phyloP scores from a whole-genome alignment of 1,140 invertebrate species.

The Drosophila santomea region DNA sequence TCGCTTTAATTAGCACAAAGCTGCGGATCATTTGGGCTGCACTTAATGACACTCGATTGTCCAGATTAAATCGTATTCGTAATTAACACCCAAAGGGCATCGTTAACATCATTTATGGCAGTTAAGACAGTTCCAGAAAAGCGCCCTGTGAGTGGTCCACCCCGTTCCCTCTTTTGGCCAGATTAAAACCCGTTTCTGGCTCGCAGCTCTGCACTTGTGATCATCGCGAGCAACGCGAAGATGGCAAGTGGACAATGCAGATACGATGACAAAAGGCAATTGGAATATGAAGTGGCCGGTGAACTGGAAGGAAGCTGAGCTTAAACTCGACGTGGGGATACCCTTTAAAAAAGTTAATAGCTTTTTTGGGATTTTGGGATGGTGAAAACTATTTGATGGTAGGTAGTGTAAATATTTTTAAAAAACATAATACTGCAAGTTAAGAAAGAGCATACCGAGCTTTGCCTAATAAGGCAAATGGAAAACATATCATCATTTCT shows the following conservation, averaged over 20 bases:
- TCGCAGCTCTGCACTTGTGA: constrained; percentile 29
- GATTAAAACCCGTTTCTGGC: constrained; percentile 59
- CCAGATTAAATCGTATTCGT: constrained; percentile 75
- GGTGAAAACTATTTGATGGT: no score
- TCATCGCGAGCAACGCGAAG: constrained; percentile 20
- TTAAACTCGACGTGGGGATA: constrained; percentile 3
- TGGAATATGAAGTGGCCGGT: constrained; percentile 36
- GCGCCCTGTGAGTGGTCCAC: constrained; percentile 54
- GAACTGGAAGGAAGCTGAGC: not conserved
- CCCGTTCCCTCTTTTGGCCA: constrained; percentile 5
- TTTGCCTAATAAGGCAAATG: no score
- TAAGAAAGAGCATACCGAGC: no score
- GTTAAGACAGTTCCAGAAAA: constrained; percentile 57
- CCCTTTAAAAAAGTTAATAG: constrained; percentile 2
- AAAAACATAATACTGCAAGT: no score
- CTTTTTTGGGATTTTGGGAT: not conserved
- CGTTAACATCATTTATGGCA: constrained; percentile 80
- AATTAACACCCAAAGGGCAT: constrained; percentile 82
- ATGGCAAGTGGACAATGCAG: constrained; percentile 47
- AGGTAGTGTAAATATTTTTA: no score
- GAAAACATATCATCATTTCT: no score
- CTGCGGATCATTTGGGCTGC: constrained; percentile 66
- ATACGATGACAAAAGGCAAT: constrained; percentile 55
- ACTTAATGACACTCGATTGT: constrained; percentile 78
- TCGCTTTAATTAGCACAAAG: constrained; percentile 73